A percentile compares a stretch with the other conserved stretches of the same genome.
Evolutionary conservation across 2,888 invertebrate species (phyloP).

Genomic region (Macaria liturata): DNA sequence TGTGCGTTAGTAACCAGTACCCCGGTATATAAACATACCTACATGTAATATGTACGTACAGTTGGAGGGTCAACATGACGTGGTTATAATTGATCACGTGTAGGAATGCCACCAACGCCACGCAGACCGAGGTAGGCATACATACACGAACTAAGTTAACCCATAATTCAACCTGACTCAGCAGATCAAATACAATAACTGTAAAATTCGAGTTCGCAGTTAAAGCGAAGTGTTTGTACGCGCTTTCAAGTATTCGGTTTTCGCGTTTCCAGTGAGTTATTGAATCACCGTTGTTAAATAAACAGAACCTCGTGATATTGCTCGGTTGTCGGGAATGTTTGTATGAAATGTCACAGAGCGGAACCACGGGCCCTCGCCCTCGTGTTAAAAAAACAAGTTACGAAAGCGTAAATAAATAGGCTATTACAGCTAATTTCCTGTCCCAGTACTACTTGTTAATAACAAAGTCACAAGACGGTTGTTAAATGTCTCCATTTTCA

Average conservation of each 20-base stretch:
- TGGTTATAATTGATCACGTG: conserved; percentile 30
- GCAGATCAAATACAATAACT: too few relatives aligned
- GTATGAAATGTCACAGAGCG: conserved; percentile 2
- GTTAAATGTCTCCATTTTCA: too few relatives aligned
- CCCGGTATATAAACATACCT: background rate
- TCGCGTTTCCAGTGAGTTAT: conserved; percentile 10
- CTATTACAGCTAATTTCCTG: too few relatives aligned
- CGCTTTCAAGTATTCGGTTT: conserved; percentile 5
- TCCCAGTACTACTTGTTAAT: too few relatives aligned
- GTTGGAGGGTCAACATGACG: conserved; percentile 16
- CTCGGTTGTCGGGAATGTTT: conserved; percentile 13
- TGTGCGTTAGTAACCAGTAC: background rate
- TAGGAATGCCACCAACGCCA: conserved; percentile 24
- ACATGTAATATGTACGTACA: background rate
- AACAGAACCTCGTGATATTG: conserved; percentile 11
- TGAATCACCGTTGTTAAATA: conserved; percentile 14
- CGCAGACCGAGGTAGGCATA: background rate
- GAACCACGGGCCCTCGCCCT: background rate
- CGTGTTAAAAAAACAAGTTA: too few relatives aligned
- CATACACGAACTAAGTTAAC: too few relatives aligned
- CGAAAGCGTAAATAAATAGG: too few relatives aligned
- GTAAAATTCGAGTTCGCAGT: background rate
- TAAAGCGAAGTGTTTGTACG: background rate
- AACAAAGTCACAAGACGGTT: too few relatives aligned
- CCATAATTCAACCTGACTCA: too few relatives aligned